Base-by-base conservation (phyloP, 2,888 invertebrate genomes). In the Drosophila ezoana region DNA sequence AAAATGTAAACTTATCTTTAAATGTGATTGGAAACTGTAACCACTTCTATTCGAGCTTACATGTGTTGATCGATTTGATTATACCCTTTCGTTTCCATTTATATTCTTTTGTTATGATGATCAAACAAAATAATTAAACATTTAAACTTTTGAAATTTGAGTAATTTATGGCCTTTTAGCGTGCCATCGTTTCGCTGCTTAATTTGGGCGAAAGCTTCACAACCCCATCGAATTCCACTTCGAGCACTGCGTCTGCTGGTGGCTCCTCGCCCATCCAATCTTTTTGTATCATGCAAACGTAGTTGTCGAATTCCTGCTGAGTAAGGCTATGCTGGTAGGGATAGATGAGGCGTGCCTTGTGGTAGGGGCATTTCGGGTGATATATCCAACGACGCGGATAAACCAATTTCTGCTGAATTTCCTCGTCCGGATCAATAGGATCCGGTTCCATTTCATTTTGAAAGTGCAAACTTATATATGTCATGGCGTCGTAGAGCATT, bases 381-480 rank as follows among this genome's bases (percentile, higher is more conserved):
- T 64, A 77, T 8, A 66, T 35, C 81, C 77, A 77, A 0, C 10
- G 23, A 4, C 79, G 77, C 0, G 73, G 63, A 13, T 16, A 23
- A 1, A 53, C 23, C 2, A 3, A 1, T 13, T 43, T 18, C 0
- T 41, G 18, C 0, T 16, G 4, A 0, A 11, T 2, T 1, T 11
- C 13, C 0, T 1, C 0, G 2, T 3, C 3, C 0, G 40, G 3
- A 1, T 13, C 9, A 5, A 0, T 1, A 2, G 16, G 37, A 28
- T 35, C 64, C 52, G 0, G 33, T 23, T 20, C 43, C 47, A 2
- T 14, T n/a, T 23, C n/a, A 9, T 37, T 57, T 37, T 69, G 57
- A 2, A 20, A 28, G 1, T 64, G 43, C 9, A 65, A 1, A 11
- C 57, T 47, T 10, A 79, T 65, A 3, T 57, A 62, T 0, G 53